phyloP scores from a whole-genome alignment of 2,888 invertebrate genomes.

The Cephus nigrinus region DNA sequence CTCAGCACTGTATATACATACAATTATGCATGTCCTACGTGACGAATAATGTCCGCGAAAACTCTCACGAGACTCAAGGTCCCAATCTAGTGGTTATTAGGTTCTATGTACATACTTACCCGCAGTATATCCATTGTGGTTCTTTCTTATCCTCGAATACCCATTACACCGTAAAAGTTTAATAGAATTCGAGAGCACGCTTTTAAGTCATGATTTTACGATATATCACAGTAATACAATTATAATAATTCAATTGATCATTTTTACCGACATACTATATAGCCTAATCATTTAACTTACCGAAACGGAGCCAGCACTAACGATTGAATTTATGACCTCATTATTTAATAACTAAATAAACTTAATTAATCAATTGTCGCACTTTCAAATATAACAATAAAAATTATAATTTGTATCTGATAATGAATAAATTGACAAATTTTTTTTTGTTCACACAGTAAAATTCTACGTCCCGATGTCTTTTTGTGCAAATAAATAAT shows the following conservation, averaged over 20 bases:
- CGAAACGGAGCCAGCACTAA: background rate
- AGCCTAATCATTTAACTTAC: background rate
- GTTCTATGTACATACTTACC: background rate
- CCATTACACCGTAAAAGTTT: no score
- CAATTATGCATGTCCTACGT: background rate
- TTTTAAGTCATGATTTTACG: background rate
- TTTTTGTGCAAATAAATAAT: background rate
- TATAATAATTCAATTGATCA: background rate
- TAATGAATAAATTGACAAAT: no score
- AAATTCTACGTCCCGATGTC: no score
- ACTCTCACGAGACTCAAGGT: constrained; percentile 6
- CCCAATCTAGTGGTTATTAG: background rate
- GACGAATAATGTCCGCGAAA: background rate
- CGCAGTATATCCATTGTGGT: background rate
- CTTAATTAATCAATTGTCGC: no score
- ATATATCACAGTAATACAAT: background rate
- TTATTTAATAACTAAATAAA: no score
- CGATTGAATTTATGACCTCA: background rate
- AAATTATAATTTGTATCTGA: background rate
- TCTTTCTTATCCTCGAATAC: background rate
- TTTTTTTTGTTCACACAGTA: no score
- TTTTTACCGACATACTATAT: background rate
- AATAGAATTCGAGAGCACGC: background rate
- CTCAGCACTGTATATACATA: background rate
- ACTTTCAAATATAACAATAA: background rate